A percentile compares a stretch with the other conserved stretches of the same genome.
phyloP scores from a whole-genome alignment of 2,797 vertebrate genomes.

The Novumbra hubbsi region DNA sequence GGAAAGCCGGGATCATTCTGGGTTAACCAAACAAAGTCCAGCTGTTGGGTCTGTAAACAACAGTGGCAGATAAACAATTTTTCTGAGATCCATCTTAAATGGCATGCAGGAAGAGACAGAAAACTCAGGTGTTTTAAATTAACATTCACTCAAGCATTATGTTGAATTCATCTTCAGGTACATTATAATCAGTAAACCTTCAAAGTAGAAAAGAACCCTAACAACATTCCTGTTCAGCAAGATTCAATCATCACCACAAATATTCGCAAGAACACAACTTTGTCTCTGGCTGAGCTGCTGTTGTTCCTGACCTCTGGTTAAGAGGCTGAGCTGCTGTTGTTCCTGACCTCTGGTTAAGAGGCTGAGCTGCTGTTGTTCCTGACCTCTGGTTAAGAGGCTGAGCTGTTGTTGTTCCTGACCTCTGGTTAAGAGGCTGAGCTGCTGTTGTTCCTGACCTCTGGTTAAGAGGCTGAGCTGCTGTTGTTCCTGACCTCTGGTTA shows the following conservation, averaged over 20 bases:
- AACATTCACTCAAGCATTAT: neutral
- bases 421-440: no score
- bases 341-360: no score
- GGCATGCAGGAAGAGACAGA: neutral
- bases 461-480: no score
- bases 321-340: no score
- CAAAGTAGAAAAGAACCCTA: neutral
- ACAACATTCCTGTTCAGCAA: neutral
- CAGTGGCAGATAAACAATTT: neutral
- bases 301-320: no score
- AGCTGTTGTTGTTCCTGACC: no score
- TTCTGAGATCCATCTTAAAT: neutral
- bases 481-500: no score
- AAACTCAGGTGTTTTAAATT: neutral
- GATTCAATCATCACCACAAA: neutral
- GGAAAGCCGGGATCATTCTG: neutral
- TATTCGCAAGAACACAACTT: neutral
- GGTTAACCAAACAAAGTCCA: conserved; percentile 5
- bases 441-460: no score
- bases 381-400: no score
- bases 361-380: no score
- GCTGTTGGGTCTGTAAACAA: conserved; percentile 6
- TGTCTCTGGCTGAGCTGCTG: no score
- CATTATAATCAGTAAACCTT: neutral
- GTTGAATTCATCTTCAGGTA: neutral